Percentiles rank a stretch among this genome's conserved stretches.
Conservation (phyloP, 2,797 vertebrate genomes). For the Loriculus beryllinus region DNA sequence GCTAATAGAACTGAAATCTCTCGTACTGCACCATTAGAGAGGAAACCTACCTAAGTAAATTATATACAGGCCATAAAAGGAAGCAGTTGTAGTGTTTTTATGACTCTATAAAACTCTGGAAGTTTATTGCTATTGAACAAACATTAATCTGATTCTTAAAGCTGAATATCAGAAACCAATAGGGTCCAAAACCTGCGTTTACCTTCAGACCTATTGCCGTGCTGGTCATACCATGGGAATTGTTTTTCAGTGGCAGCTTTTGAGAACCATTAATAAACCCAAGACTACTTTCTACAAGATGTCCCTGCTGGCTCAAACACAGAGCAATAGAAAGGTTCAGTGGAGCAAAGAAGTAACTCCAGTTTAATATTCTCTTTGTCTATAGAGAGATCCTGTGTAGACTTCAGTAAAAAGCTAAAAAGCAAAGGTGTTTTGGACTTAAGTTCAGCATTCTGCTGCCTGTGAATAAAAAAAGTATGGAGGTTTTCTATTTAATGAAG, state of each 20-base stretch:
- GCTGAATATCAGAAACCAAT: conserved; percentile 50
- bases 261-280: neutral
- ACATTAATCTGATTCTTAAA: conserved; percentile 69
- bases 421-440: neutral
- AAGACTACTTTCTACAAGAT: neutral
- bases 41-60: conserved; percentile 69
- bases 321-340: neutral
- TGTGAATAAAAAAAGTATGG: neutral
- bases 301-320: neutral
- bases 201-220: neutral
- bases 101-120: conserved; percentile 72
- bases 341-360: neutral
- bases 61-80: conserved; percentile 64
- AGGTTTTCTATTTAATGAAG: neutral
- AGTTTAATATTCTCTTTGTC: conserved; percentile 29
- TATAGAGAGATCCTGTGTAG: neutral
- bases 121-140: conserved; percentile 78
- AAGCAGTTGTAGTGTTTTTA: conserved; percentile 71
- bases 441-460: neutral
- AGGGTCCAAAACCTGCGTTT: conserved; percentile 31
- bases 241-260: neutral
- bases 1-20: conserved; percentile 72
- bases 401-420: neutral
- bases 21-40: conserved; percentile 69
- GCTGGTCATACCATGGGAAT: neutral